Evolutionary conservation across 1,140 invertebrate genomes (phyloP).

Genomic region (Catajapyx aquilonaris): DNA sequence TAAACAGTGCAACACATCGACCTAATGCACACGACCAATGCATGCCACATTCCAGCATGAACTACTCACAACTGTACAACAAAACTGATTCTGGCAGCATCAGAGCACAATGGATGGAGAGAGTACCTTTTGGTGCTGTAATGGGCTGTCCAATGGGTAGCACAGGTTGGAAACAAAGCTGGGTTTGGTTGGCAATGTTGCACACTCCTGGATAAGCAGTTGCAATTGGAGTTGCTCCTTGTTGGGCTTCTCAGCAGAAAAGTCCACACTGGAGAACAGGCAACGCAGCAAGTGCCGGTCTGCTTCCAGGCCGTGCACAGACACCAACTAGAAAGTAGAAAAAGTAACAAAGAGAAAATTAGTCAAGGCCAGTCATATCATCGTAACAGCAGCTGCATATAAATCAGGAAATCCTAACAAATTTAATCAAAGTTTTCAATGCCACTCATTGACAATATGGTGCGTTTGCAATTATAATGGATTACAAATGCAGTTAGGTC

Average conservation of each 20-base stretch:
- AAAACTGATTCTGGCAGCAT: too few species aligned
- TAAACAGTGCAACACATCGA: too few species aligned
- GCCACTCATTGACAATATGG: neutral
- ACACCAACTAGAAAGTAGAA: conserved; percentile 38
- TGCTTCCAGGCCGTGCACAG: conserved; percentile 61
- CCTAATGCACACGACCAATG: too few species aligned
- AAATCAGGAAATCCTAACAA: conserved; percentile 1
- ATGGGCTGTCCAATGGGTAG: conserved; percentile 51
- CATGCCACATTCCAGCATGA: too few species aligned
- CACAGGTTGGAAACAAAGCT: conserved; percentile 51
- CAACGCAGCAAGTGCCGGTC: conserved; percentile 70
- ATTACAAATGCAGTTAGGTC: neutral
- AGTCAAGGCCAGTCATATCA: neutral
- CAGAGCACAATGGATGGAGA: too few species aligned
- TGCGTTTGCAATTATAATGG: neutral
- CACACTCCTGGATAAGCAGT: conserved; percentile 48
- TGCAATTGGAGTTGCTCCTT: conserved; percentile 34
- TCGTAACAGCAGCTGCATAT: conserved; percentile 4
- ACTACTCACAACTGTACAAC: too few species aligned
- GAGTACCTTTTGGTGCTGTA: conserved; percentile 27
- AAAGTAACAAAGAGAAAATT: conserved; percentile 3
- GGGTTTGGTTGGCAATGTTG: conserved; percentile 45
- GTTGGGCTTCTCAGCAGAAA: conserved; percentile 27
- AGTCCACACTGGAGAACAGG: conserved; percentile 50
- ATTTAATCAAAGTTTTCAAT: neutral